Conservation (phyloP, 2,113 vertebrate genomes). For the Malaclemys terrapin region DNA sequence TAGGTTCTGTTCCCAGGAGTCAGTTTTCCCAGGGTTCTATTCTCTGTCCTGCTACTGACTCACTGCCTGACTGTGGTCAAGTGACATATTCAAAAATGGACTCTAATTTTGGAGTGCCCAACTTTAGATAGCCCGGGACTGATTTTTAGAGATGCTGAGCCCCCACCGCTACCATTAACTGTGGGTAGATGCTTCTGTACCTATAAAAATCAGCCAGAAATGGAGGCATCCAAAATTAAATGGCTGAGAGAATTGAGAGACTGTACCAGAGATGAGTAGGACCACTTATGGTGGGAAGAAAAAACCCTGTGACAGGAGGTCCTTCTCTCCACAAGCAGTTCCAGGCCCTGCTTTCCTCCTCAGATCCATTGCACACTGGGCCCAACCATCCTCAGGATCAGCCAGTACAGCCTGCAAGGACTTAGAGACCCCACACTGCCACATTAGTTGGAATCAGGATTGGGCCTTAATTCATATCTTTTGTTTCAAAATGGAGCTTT, state of each 20-base stretch:
- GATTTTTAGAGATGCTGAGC: neutral
- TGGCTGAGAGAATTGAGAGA: neutral
- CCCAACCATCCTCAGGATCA: neutral
- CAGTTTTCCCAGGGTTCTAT: neutral
- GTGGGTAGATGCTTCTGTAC: neutral
- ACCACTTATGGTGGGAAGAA: neutral
- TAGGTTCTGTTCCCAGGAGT: neutral
- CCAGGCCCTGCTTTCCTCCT: rapidly evolving
- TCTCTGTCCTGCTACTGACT: neutral
- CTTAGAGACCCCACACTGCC: neutral
- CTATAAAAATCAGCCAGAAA: neutral
- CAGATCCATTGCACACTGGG: neutral
- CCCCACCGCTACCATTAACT: neutral
- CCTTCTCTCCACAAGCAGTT: neutral
- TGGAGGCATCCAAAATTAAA: neutral
- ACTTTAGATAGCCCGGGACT: neutral
- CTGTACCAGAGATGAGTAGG: neutral
- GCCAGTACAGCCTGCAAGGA: neutral
- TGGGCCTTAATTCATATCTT: neutral
- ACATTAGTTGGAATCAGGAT: rapidly evolving
- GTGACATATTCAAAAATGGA: neutral
- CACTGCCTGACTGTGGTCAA: neutral
- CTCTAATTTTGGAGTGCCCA: neutral
- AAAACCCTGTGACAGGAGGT: neutral
- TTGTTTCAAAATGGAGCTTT: neutral